phyloP scores from a whole-genome alignment of 2,888 invertebrate species.

The Dasypolia templi region DNA sequence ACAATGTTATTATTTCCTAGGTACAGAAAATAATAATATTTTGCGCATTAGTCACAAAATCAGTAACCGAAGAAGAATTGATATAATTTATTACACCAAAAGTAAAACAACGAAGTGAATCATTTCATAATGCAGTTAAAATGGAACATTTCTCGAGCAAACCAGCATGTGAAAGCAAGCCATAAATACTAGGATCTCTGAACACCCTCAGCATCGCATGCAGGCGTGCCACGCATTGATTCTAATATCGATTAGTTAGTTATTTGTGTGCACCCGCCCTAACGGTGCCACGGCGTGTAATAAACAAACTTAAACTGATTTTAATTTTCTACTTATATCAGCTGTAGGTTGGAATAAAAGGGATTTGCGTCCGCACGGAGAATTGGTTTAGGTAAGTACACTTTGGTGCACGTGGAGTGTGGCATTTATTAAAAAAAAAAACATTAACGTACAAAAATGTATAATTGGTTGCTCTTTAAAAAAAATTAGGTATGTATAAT shows the following conservation, averaged over 20 bases:
- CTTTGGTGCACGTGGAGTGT: not conserved
- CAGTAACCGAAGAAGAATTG: too few relatives aligned
- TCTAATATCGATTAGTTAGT: conserved; percentile 82
- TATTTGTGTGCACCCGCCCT: conserved; percentile 80
- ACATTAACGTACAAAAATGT: not conserved
- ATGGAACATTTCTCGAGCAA: not conserved
- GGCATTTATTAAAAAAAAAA: not conserved
- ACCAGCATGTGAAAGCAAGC: conserved; percentile 16
- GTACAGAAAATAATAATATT: too few relatives aligned
- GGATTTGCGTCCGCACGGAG: conserved; percentile 59
- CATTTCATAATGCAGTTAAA: not conserved
- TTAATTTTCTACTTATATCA: conserved; percentile 78
- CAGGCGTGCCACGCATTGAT: conserved; percentile 69
- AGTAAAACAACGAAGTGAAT: not conserved
- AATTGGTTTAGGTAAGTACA: not conserved
- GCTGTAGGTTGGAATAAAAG: conserved; percentile 56
- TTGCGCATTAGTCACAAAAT: too few relatives aligned
- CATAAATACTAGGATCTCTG: conserved; percentile 36
- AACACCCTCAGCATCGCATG: conserved; percentile 68
- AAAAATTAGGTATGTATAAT: not conserved
- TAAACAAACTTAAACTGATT: conserved; percentile 85
- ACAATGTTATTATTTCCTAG: not conserved
- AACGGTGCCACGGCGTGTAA: conserved; percentile 76
- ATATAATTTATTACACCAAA: too few relatives aligned
- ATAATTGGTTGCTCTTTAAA: too few relatives aligned